phyloP scores from a whole-genome alignment of 2,113 vertebrate species.

The Rousettus leschenaultii region DNA sequence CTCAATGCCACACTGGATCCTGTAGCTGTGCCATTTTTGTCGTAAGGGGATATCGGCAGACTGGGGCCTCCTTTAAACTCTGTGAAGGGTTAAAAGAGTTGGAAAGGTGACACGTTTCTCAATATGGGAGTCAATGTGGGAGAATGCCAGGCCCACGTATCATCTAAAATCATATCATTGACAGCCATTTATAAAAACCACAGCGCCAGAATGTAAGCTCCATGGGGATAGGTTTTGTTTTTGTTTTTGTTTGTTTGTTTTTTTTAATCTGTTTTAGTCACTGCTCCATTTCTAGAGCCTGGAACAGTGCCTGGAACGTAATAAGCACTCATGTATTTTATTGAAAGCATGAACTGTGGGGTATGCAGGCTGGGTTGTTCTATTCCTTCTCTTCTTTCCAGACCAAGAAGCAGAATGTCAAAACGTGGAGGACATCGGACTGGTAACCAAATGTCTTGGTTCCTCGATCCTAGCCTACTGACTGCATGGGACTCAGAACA shows the following conservation, averaged over 20 bases:
- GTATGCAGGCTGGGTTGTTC: background rate
- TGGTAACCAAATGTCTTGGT: background rate
- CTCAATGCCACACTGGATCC: background rate
- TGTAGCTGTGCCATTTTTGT: background rate
- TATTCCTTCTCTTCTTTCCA: background rate
- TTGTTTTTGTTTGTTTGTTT: background rate
- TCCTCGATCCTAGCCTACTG: background rate
- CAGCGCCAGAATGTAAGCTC: background rate
- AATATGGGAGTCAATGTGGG: background rate
- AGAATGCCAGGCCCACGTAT: background rate
- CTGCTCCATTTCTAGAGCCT: background rate
- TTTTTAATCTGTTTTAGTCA: background rate
- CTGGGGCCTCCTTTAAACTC: background rate
- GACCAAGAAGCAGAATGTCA: background rate
- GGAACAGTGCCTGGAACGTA: background rate
- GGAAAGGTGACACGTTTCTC: background rate
- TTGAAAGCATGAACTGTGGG: background rate
- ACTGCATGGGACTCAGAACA: background rate
- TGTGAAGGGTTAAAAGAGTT: background rate
- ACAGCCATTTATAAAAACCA: background rate
- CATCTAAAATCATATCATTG: background rate
- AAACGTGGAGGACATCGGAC: background rate
- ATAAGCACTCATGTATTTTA: background rate
- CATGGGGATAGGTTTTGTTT: background rate
- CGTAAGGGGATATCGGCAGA: background rate